phyloP scores from a whole-genome alignment of 2,888 invertebrate genomes.

The Tinea trinotella region DNA sequence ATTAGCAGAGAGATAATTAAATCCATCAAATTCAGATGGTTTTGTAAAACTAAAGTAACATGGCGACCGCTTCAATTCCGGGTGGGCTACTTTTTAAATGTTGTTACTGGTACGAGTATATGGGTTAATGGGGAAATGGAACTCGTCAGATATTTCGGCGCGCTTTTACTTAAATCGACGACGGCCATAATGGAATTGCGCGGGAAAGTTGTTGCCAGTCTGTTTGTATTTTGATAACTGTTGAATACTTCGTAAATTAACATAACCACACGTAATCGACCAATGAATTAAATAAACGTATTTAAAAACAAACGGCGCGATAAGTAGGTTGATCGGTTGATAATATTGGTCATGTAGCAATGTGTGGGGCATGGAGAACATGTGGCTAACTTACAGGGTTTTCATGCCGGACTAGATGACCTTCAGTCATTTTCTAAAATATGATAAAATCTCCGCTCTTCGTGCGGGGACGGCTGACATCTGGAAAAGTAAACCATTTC shows the following conservation, averaged over 20 bases:
- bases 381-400: constrained; percentile 52
- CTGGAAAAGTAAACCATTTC: constrained; percentile 55
- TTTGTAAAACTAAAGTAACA: background rate
- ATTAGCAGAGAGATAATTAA: background rate
- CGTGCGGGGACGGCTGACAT: constrained; percentile 66
- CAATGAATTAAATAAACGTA: background rate
- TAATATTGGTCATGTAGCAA: too few relatives aligned
- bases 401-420: constrained; percentile 50
- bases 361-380: too few relatives aligned
- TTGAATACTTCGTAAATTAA: background rate
- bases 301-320: background rate
- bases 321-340: background rate
- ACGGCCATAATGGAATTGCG: background rate
- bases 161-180: background rate
- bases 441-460: constrained; percentile 65
- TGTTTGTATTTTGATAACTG: background rate
- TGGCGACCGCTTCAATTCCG: background rate
- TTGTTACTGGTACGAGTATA: too few relatives aligned
- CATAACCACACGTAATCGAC: background rate
- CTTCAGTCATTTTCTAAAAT: constrained; percentile 71
- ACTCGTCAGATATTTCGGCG: background rate
- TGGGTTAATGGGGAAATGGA: background rate
- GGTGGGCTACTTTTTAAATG: background rate
- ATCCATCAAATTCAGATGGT: background rate
- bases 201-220: background rate